Base-by-base conservation (phyloP, 1,140 invertebrate genomes). In the Paracyclopina nana region DNA sequence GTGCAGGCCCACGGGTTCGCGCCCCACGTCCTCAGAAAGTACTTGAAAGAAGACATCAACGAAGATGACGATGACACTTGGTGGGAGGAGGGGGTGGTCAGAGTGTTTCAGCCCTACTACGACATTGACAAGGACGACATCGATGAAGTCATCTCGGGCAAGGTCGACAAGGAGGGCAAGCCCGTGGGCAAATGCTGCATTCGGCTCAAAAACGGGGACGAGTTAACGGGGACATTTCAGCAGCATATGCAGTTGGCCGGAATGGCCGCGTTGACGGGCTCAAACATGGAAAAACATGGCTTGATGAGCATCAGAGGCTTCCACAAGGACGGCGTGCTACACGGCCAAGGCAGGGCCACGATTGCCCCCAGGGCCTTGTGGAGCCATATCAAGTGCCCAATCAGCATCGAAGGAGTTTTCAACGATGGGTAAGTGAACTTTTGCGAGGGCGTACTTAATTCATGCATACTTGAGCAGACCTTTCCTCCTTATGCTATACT, bases 101-200 rank as follows among this genome's bases (percentile, higher is more conserved):
- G 34, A 38, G 34, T 38, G 20, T 38, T 38, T 38, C n/a, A 38
- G 14, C 34, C 34, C 20, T 38, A 38, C 34, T 38, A 38, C 20
- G 34, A 38, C 34, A 38, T 38, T 20, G 14, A n/a, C 5, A 38
- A 20, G n/a, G 34, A 38, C 20, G 34, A 38, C 20, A 38, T 38
- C 20, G n/a, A n/a, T n/a, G 34, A 38, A 38, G 14, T 20, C 2
- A 9, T 38, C 8, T n/a, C 14, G 14, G 34, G 34, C 3, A 38
- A 38, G 20, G 2, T 2, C 5, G 34, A 38, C 20, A n/a, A 38
- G 34, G 3, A 2, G 4, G 34, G 34, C 14, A 38, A 16, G 34
- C 34, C 34, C 5, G 20, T 16, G 34, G 34, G 34, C 3, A 38
- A 38, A 16, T 38, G 34, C 34, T 16, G 5, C 3, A 20, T 38